These are phyloP conservation scores for Tupaia tana DNA, from an alignment of 2,113 vertebrate species.

Conservation along the genomic window DNA sequence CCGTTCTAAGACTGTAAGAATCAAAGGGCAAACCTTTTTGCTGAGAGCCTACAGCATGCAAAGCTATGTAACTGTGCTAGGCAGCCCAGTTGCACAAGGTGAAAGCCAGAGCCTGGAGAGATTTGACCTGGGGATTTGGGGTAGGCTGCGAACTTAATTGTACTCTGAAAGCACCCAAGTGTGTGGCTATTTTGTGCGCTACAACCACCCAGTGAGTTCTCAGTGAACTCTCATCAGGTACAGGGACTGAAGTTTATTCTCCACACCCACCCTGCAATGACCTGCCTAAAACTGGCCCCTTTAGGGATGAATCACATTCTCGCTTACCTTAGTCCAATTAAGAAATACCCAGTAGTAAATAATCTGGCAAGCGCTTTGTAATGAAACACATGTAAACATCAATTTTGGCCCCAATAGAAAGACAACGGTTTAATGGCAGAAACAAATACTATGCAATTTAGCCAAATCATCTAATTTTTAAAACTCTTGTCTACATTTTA, in stretches of 20 bases:
- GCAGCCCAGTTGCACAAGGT: background rate
- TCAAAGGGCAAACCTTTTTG: background rate
- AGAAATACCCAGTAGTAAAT: constrained; percentile 45
- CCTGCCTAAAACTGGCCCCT: background rate
- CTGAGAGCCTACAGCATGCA: background rate
- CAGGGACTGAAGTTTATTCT: background rate
- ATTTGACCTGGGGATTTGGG: background rate
- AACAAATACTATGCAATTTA: constrained; percentile 36
- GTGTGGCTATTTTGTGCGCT: background rate
- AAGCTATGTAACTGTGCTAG: background rate
- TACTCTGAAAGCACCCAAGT: background rate
- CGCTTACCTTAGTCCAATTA: background rate
- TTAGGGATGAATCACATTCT: background rate
- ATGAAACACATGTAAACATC: constrained; percentile 14
- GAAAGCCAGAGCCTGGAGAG: background rate
- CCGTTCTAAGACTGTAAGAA: background rate
- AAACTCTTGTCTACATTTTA: constrained; percentile 24
- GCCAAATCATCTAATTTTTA: constrained; percentile 36
- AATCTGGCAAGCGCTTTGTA: background rate
- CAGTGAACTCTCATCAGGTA: background rate
- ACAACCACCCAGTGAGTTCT: background rate
- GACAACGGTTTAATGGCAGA: constrained; percentile 15
- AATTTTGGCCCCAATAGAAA: constrained; percentile 2
- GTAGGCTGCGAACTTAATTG: background rate
- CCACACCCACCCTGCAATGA: background rate